A percentile compares a stretch with the other conserved stretches of the same genome.
Evolutionary conservation across 2,113 vertebrate genomes (phyloP).

Genomic region (Dipodomys spectabilis): DNA sequence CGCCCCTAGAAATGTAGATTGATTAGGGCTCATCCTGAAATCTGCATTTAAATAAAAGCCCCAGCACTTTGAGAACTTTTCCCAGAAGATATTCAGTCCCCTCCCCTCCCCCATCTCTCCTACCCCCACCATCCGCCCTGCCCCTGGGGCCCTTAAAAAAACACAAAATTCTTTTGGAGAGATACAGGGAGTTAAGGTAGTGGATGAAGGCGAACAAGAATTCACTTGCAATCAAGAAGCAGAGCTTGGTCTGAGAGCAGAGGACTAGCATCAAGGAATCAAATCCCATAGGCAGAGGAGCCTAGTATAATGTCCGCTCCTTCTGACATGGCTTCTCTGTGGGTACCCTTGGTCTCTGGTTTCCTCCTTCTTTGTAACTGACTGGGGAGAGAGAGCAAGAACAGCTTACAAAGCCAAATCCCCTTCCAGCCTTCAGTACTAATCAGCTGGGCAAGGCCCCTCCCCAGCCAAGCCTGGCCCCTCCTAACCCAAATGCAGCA

Average conservation of each 20-base stretch:
- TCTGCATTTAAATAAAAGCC: conserved; percentile 38
- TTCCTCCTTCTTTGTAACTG: not conserved
- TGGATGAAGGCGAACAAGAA: no score
- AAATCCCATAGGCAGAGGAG: not conserved
- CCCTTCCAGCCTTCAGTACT: not conserved
- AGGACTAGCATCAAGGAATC: not conserved
- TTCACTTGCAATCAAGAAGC: not conserved
- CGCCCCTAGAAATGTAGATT: conserved; percentile 14
- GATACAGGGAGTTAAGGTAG: no score
- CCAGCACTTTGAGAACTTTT: not conserved
- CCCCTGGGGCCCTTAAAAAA: not conserved
- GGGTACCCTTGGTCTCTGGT: not conserved
- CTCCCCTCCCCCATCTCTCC: no score
- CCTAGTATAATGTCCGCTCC: no score
- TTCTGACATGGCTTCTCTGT: not conserved
- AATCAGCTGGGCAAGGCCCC: conserved; percentile 31
- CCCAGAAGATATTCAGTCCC: not conserved
- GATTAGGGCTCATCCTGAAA: not conserved
- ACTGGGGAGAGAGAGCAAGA: not conserved
- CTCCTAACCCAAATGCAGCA: conserved; percentile 50
- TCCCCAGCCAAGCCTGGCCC: conserved; percentile 43
- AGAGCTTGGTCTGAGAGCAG: not conserved
- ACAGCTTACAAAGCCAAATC: not conserved
- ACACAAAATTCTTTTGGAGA: not conserved
- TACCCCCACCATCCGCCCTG: no score